Conservation (phyloP, 2,797 vertebrate species). For the Lepidocolaptes lacrymiger region DNA sequence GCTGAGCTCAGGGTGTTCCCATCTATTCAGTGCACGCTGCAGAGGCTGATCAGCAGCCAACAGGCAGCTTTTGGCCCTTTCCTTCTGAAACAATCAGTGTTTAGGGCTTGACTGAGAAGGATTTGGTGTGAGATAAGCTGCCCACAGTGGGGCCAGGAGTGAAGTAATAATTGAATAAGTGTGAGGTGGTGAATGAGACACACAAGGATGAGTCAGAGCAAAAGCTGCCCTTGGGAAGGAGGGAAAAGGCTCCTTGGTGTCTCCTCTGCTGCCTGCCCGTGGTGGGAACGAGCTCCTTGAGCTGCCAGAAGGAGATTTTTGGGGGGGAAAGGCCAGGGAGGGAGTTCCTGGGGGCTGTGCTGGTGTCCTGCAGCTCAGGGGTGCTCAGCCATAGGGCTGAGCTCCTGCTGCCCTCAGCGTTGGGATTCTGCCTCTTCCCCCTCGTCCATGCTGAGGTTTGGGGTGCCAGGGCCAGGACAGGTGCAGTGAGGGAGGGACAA, state of each 20-base stretch:
- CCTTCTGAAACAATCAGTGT: background rate
- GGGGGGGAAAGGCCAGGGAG: background rate
- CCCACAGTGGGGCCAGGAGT: background rate
- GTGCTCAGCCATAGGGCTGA: background rate
- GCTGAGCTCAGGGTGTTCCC: background rate
- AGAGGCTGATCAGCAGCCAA: background rate
- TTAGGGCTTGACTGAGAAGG: background rate
- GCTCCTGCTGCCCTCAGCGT: background rate
- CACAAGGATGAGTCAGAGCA: background rate
- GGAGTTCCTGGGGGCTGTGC: background rate
- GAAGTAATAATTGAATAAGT: background rate
- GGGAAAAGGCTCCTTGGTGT: background rate
- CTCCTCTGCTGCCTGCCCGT: background rate
- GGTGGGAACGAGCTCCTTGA: fast-evolving
- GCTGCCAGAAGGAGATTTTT: background rate
- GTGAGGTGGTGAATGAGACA: background rate
- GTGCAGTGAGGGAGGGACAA: background rate
- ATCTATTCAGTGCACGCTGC: fast-evolving
- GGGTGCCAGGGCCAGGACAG: background rate
- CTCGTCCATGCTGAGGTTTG: background rate
- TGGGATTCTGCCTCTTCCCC: background rate
- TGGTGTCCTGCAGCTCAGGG: background rate
- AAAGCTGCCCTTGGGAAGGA: background rate
- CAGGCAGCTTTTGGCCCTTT: background rate
- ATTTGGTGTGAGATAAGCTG: background rate